Evolutionary conservation across 1,140 invertebrate genomes (phyloP), one percentile per base, ranked within the genome.

Genomic region (Aphidius gifuensis): DNA sequence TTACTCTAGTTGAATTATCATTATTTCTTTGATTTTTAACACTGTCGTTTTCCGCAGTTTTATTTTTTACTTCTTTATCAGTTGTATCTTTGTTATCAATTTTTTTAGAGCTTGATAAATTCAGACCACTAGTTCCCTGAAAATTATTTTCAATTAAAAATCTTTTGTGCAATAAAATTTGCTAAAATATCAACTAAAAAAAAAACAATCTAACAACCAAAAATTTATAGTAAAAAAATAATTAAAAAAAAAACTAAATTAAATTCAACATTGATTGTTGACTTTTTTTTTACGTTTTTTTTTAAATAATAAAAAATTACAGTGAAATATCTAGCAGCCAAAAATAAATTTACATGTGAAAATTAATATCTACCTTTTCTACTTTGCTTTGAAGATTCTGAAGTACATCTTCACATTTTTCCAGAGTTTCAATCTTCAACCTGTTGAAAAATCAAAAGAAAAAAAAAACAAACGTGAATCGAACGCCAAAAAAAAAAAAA

Each of bases 351-450:
- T 32, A 32, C 23, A 32, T 32, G 7, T 8, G 32, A 58, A 6
- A 54, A 21, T 55, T 55, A 21, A 50, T 60, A 62, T 62, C 69
- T 79, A 82, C 87, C 83, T 86, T 80, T 76, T 85, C 82, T 57
- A 87, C 84, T 83, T 85, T 88, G 44, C 80, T 79, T 59, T 85
- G 83, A 48, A 88, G 78, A 74, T 85, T 88, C 38, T 84, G 73
- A 6, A 89, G 74, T 57, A 89, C 85, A 68, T 84, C 83, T 76
- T 88, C 86, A 68, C 86, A 87, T 74, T 85, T 85, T 32, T 82
- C 73, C 42, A 88, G 74, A 46, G 86, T 88, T 68, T 87, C 85
- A 69, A 86, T 80, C 74, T 85, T 87, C 73, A 88, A 80, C 71
- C 86, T 89, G 71, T 66, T 69, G 9, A 60, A 63, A 62, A 59